Percentiles rank a stretch among this genome's conserved stretches.
phyloP scores from a whole-genome alignment of 2,797 vertebrate genomes.

The Tapera naevia region DNA sequence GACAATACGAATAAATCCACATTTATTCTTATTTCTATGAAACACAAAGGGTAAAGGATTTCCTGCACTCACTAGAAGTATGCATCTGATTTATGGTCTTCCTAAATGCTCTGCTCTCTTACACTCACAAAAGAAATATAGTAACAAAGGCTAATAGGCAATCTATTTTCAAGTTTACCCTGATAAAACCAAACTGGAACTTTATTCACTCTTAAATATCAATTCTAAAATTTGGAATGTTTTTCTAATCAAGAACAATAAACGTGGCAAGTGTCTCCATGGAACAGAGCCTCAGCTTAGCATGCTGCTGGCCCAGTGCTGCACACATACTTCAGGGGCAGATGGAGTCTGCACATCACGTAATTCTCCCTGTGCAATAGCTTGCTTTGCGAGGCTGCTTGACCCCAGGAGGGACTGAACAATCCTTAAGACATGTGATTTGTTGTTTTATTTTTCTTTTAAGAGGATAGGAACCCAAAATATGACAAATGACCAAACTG shows the following conservation, averaged over 20 bases:
- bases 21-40: conserved; percentile 34
- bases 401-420: background rate
- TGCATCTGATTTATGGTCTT: conserved; percentile 32
- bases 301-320: background rate
- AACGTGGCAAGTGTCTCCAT: background rate
- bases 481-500: background rate
- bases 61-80: conserved; percentile 44
- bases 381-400: background rate
- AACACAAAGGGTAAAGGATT: conserved; percentile 17
- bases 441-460: conserved; percentile 12
- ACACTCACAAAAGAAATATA: conserved; percentile 1
- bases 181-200: conserved; percentile 41
- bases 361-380: background rate
- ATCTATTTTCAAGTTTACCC: conserved; percentile 29
- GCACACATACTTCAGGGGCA: background rate
- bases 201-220: conserved; percentile 51
- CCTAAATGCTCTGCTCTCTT: conserved; percentile 2
- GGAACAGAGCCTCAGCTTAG: background rate
- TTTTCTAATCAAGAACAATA: conserved; percentile 50
- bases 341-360: background rate
- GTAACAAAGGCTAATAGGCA: conserved; percentile 3
- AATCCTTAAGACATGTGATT: background rate
- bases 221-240: conserved; percentile 1
- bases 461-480: background rate
- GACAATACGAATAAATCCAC: background rate